Evolutionary conservation across 1,140 invertebrate genomes (phyloP).

Genomic region (Cydia splendana): DNA sequence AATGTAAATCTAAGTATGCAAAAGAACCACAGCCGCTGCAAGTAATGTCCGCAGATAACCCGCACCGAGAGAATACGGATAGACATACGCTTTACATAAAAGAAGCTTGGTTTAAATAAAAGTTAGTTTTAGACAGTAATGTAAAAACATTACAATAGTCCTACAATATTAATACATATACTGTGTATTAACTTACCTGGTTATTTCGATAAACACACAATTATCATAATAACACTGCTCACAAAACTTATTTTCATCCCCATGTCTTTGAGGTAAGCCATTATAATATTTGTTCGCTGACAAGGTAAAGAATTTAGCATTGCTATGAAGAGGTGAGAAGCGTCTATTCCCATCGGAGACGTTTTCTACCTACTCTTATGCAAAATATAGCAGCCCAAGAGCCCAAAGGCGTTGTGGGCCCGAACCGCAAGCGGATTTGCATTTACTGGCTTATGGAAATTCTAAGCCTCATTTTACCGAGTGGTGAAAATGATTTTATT

Average conservation of each 20-base stretch:
- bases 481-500: constrained; percentile 7
- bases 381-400: neutral
- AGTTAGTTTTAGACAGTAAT: too few relatives aligned
- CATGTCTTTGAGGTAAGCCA: too few relatives aligned
- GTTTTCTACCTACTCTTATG: constrained; percentile 3
- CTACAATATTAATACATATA: too few relatives aligned
- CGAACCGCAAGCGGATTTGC: constrained; percentile 12
- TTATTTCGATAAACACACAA: too few relatives aligned
- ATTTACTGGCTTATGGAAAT: constrained; percentile 24
- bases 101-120: too few relatives aligned
- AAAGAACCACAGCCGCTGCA: neutral
- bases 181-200: too few relatives aligned
- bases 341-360: neutral
- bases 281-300: too few relatives aligned
- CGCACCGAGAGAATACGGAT: neutral
- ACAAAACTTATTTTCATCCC: too few relatives aligned
- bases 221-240: too few relatives aligned
- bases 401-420: neutral
- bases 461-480: neutral
- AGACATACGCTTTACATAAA: too few relatives aligned
- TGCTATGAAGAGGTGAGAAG: neutral
- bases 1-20: constrained; percentile 17
- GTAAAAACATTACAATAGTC: too few relatives aligned
- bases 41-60: neutral
- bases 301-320: neutral